Evolutionary conservation across 2,888 invertebrate genomes (phyloP), one percentile per base, ranked within the genome.

Genomic region (Eumacrocentrus americanus): DNA sequence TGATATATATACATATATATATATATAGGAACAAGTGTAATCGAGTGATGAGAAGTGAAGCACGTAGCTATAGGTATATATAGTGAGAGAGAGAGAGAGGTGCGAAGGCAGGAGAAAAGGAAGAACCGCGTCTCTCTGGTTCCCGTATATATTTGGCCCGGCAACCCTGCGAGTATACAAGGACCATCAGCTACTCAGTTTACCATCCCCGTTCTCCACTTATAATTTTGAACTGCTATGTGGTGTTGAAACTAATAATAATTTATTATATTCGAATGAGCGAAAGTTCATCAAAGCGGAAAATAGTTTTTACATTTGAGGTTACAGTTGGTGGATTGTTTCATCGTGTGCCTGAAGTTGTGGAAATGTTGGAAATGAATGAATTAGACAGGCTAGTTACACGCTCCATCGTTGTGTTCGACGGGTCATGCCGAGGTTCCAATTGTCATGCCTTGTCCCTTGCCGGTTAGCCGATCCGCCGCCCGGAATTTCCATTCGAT

Each of bases 401-500:
- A 54, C 35, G 54, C 14, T 44, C 5, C n/a, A 29, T n/a, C 44
- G 54, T 29, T 54, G 29, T 34, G 44, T 20, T 20, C 29, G 20
- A 34, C 7, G 22, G 14, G 18, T 16, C 44, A 54, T 34, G 20
- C 44, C 11, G 22, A 18, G 25, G 54, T 42, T 54, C 29, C 54
- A 14, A 54, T 54, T 54, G 22, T 52, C 52, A 52, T 40, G 38
- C 25, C 50, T 35, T 29, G 47, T 42, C n/a, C 25, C 16, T 40
- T 35, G 25, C 35, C 58, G 52, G 34, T 22, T 34, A 40, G 46
- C 44, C 55, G 38, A 51, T 35, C 25, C 54, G 25, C 37, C 37
- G 50, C 47, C 56, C 50, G 47, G 58, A 61, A 67, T 68, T 68
- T 65, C 66, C 62, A 62, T 63, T 57, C 61, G 63, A 57, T 48